Base-by-base conservation (phyloP, 2,113 vertebrate genomes). In the Gymnorhina tibicen region DNA sequence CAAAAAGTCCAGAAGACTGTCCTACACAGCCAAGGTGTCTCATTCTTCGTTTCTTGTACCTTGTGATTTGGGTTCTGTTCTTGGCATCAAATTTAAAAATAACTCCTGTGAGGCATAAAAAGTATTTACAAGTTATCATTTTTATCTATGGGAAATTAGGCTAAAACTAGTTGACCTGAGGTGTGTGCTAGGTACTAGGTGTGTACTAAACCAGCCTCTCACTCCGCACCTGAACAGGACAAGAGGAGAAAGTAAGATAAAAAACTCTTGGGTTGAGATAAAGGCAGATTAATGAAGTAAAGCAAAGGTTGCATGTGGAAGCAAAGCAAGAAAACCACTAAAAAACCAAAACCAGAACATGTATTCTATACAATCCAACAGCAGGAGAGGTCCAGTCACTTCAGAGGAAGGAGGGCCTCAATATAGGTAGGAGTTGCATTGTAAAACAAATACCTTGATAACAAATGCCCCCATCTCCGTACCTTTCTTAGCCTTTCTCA, bases 391-490 rank as follows among this genome's bases (percentile, higher is more conserved):
- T 18, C 22, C 19, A 59, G 53, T 59, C n/a, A 53, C 16, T 60
- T 53, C 21, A n/a, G 41, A 52, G 20, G 15, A 64, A 69, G 8
- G 24, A 78, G 10, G 4, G 3, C 10, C 22, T 56, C 30, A 11
- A 6, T 50, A 20, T 1, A 4, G 35, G 18, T 5, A 44, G 10
- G 26, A 15, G 2, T 6, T 86, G 41, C 20, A 66, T 69, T 32
- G 11, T 56, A 46, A 75, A 60, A 62, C 28, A 83, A 55, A 44
- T 4, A 6, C 7, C 8, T 49, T 53, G 16, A 23, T 30, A 77
- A 33, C 2, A 8, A 69, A 69, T 46, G 5, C 2, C 28, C 28
- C 28, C 10, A 44, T 44, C 22, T 8, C 5, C 0, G 0, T 56
- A 10, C 7, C 44, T 63, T 92, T 56, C n/a, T 26, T 13, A 67